These are phyloP conservation scores for Lindbergichthys nudifrons DNA, from an alignment of 2,797 vertebrate species.

Conservation along the genomic window DNA sequence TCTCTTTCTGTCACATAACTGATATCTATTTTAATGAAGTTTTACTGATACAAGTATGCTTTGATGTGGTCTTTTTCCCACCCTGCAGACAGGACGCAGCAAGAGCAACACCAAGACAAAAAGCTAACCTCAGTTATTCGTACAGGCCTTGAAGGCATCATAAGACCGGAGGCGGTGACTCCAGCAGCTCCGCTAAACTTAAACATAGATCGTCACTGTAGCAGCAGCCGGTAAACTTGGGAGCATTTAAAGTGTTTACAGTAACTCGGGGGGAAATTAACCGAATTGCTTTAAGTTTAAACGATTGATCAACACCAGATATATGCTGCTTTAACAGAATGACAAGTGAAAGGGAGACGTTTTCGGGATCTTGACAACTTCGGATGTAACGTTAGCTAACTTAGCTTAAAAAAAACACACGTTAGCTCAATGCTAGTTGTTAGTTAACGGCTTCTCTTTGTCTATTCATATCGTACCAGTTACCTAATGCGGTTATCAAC, in stretches of 20 bases:
- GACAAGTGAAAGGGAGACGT: slow-evolving; percentile 27
- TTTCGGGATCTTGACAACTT: slow-evolving; percentile 26
- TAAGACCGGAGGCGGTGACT: slow-evolving; percentile 57
- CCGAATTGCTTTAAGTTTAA: not conserved
- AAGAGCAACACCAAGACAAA: not conserved
- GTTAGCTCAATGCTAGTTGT: not conserved
- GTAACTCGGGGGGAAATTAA: not conserved
- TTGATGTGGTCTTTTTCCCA: not conserved
- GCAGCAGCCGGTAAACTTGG: not conserved
- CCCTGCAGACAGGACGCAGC: too few species aligned
- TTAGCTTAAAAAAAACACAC: slow-evolving; percentile 8
- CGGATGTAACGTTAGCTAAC: not conserved
- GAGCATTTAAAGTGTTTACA: not conserved
- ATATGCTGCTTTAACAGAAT: slow-evolving; percentile 35
- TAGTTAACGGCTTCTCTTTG: not conserved
- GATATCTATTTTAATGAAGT: too few species aligned
- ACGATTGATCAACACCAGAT: not conserved
- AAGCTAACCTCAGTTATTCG: fast-evolving
- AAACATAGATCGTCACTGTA: not conserved
- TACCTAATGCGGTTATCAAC: not conserved
- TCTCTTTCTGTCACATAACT: not conserved
- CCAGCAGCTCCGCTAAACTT: slow-evolving; percentile 36
- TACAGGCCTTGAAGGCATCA: slow-evolving; percentile 54
- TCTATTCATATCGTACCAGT: not conserved
- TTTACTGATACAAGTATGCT: not conserved